Conservation (phyloP, 2,797 vertebrate species). For the Limnodromus scolopaceus region DNA sequence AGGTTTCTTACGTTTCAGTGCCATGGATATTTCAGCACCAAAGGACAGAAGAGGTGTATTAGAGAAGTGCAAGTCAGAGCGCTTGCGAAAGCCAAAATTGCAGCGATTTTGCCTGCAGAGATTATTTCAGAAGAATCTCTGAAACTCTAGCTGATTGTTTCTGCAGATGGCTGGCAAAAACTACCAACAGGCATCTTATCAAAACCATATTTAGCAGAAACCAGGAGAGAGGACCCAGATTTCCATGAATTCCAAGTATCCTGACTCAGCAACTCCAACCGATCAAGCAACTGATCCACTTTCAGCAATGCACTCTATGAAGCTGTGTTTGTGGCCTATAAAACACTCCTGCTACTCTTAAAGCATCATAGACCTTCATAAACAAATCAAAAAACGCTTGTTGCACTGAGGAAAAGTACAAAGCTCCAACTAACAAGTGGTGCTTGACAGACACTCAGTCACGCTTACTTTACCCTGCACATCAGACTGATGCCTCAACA, state of each 20-base stretch:
- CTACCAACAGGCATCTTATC: background rate
- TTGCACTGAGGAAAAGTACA: background rate
- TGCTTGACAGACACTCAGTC: background rate
- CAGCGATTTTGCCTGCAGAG: background rate
- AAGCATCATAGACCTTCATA: background rate
- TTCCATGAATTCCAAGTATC: background rate
- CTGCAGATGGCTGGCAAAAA: background rate
- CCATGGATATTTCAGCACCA: background rate
- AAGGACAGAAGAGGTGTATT: background rate
- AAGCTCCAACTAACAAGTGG: background rate
- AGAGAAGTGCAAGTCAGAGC: background rate
- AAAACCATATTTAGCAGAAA: background rate
- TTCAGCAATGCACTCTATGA: background rate
- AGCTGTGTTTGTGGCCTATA: background rate
- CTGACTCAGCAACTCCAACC: background rate
- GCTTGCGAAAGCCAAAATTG: background rate
- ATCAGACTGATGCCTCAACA: background rate
- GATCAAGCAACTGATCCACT: background rate
- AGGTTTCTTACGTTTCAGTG: background rate
- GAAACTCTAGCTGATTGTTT: background rate
- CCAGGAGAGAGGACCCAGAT: background rate
- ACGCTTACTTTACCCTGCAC: background rate
- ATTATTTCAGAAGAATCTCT: background rate
- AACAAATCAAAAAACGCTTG: background rate
- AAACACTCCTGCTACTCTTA: background rate